phyloP scores from a whole-genome alignment of 1,140 invertebrate genomes.

The Drosophila subobscura region DNA sequence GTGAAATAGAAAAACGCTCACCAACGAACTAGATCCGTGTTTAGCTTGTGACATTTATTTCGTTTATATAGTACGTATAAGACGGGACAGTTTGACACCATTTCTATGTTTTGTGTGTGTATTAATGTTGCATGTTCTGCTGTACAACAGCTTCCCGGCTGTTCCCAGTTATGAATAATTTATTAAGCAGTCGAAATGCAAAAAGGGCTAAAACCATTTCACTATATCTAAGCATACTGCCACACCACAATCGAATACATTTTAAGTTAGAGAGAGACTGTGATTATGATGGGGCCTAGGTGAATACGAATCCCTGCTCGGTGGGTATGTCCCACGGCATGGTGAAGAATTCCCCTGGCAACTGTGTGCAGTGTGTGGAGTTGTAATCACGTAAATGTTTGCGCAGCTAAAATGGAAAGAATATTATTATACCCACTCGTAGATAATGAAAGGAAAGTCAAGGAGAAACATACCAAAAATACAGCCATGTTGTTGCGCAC shows the following conservation, averaged over 20 bases:
- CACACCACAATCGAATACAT: slow-evolving; percentile 22
- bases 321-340: slow-evolving; percentile 85
- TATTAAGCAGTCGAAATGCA: slow-evolving; percentile 72
- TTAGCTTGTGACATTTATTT: slow-evolving; percentile 77
- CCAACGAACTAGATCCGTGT: slow-evolving; percentile 49
- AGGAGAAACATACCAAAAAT: slow-evolving; percentile 85
- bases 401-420: slow-evolving; percentile 85
- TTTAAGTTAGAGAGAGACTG: slow-evolving; percentile 1
- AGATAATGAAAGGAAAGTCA: slow-evolving; percentile 17
- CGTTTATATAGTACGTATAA: slow-evolving; percentile 53
- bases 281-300: slow-evolving; percentile 52
- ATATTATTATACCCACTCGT: slow-evolving; percentile 20
- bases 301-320: slow-evolving; percentile 82
- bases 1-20: slow-evolving; percentile 34
- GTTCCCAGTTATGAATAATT: slow-evolving; percentile 71
- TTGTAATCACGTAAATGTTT: slow-evolving; percentile 94
- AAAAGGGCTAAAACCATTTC: slow-evolving; percentile 66
- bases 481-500: slow-evolving; percentile 86
- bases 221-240: slow-evolving; percentile 59
- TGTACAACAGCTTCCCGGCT: slow-evolving; percentile 46
- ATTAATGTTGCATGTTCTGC: slow-evolving; percentile 18
- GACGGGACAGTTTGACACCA: slow-evolving; percentile 72
- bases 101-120: too few species aligned
- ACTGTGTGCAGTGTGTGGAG: slow-evolving; percentile 93
- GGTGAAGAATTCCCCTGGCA: slow-evolving; percentile 89